Base-by-base conservation (phyloP, 2,797 vertebrate genomes). In the Ptychadena robeensis region DNA sequence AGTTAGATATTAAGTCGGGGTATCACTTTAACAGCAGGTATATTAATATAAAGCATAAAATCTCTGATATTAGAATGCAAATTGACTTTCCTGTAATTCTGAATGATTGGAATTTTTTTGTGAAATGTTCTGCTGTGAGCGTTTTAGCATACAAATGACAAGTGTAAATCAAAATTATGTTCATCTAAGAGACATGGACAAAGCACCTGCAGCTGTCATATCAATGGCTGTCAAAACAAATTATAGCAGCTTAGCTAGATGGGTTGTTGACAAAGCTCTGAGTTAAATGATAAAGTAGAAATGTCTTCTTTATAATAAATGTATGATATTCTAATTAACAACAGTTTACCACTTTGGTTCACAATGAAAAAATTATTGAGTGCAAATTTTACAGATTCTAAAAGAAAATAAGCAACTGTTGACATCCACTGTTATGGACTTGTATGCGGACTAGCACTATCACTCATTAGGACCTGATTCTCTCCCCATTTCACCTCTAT, bases 101-200 rank as follows among this genome's bases (percentile, higher is more conserved):
- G 48, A 37, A 66, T 71, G 81, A 83, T 65, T 83, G 67, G 59
- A 72, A 82, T 70, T 63, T 76, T 31, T 82, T 15, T 30, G 38
- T 15, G 66, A 71, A 14, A 70, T 79, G 30, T 67, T 79, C 40
- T 34, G 64, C 9, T 79, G 73, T 79, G 40, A 72, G 44, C 28
- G 30, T 73, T 82, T 83, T 79, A 73, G 59, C 82, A 83, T 83
- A 59, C n/a, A 83, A 83, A 83, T 79, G 74, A 67, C 82, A 79
- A 72, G 37, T 61, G 27, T 79, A 79, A 73, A 83, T 83, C 75
- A 83, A 83, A 83, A 83, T 79, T 73, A 79, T 79, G 61, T 72
- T 66, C 27, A 59, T 78, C 38, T 66, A 63, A 72, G 34, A 65
- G 66, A 78, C 68, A 30, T 70, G 67, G 35, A 82, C 63, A 30